These are phyloP conservation scores for Parotia lawesii DNA, from an alignment of 2,113 vertebrate species.

Conservation along the genomic window DNA sequence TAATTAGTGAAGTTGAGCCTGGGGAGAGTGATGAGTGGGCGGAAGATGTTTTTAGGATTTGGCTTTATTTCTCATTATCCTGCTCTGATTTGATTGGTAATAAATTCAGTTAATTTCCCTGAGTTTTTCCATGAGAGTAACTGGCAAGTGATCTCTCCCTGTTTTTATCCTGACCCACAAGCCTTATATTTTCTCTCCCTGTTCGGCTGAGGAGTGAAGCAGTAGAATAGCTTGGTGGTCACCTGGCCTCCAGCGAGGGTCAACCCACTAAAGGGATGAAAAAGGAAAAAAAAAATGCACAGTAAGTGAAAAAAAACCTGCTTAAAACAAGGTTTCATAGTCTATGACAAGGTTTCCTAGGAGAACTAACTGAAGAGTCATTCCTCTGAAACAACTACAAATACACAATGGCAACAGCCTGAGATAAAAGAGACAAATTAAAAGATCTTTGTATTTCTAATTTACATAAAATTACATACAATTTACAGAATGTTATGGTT, in stretches of 20 bases:
- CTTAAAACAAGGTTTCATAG: not conserved
- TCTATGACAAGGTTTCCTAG: not conserved
- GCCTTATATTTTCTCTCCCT: not conserved
- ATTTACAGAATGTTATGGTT: not conserved
- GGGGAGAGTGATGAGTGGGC: not conserved
- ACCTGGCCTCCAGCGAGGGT: not conserved
- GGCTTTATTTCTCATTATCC: not conserved
- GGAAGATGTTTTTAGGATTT: not conserved
- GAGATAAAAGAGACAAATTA: not conserved
- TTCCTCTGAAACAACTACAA: not conserved
- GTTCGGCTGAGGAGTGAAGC: not conserved
- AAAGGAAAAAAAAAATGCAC: not conserved
- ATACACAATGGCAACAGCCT: not conserved
- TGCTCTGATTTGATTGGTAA: not conserved
- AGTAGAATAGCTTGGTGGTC: not conserved
- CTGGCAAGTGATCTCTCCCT: rapidly evolving
- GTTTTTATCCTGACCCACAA: rapidly evolving
- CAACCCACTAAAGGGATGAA: not conserved
- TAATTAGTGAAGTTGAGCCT: not conserved
- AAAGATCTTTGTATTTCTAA: not conserved
- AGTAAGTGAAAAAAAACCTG: not conserved
- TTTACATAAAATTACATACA: not conserved
- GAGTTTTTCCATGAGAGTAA: not conserved
- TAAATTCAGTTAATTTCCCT: not conserved
- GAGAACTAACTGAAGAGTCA: not conserved